These are phyloP conservation scores for Cataglyphis albicans DNA, from an alignment of 2,888 invertebrate genomes.

Conservation along the genomic window DNA sequence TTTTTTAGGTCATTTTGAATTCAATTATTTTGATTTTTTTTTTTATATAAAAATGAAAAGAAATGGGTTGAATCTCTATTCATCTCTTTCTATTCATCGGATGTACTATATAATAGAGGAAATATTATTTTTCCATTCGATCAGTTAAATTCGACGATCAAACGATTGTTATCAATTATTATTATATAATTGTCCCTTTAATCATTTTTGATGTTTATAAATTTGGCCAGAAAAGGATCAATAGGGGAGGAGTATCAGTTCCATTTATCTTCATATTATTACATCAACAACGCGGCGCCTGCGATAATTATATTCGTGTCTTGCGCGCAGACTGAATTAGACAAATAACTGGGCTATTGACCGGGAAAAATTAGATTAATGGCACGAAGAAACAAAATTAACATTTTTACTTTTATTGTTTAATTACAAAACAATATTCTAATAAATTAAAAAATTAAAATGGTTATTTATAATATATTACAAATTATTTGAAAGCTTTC, in stretches of 20 bases:
- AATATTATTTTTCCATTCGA: conserved; percentile 1
- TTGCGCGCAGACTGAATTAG: background rate
- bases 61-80: conserved; percentile 5
- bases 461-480: background rate
- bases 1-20: background rate
- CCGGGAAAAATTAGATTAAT: conserved; percentile 13
- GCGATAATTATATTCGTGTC: conserved; percentile 37
- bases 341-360: background rate
- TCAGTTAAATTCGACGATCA: background rate
- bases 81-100: background rate
- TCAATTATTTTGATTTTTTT: background rate
- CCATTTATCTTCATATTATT: conserved; percentile 23
- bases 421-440: background rate
- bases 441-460: background rate
- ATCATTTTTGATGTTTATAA: conserved; percentile 7
- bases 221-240: background rate
- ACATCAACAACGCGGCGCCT: conserved; percentile 18
- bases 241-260: background rate
- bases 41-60: background rate
- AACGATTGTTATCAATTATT: background rate
- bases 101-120: background rate
- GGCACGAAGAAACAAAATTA: background rate
- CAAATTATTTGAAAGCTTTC: background rate
- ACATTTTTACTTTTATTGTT: conserved; percentile 5
- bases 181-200: conserved; percentile 10